Conservation (phyloP, 2,113 vertebrate species). For the Myrmecobius fasciatus region DNA sequence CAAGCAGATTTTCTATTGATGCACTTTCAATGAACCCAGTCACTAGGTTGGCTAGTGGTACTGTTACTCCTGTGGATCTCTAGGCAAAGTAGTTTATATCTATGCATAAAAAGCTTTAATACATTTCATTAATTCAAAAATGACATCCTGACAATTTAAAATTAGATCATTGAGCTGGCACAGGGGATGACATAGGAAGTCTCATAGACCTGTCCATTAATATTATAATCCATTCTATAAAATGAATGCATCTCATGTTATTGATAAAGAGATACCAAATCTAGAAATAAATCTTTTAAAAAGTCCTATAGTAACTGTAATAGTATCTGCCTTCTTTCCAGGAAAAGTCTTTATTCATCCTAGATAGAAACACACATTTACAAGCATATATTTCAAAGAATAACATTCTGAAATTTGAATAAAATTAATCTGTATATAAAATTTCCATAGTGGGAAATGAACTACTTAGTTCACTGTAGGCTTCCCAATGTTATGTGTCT, state of each 20-base stretch:
- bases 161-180: neutral
- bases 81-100: neutral
- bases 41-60: neutral
- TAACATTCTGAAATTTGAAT: neutral
- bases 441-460: neutral
- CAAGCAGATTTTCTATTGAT: neutral
- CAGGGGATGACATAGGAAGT: neutral
- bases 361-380: neutral
- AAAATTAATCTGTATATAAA: too few species aligned
- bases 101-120: neutral
- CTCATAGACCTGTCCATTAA: neutral
- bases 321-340: neutral
- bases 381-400: neutral
- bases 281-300: neutral
- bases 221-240: neutral
- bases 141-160: neutral
- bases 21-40: neutral
- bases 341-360: neutral
- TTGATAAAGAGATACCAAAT: neutral
- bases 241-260: neutral
- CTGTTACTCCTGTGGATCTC: neutral
- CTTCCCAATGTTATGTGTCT: neutral
- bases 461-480: neutral
- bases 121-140: neutral
- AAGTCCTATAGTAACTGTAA: neutral